These are phyloP conservation scores for Morpho helenor DNA, from an alignment of 2,888 invertebrate species.

Conservation along the genomic window DNA sequence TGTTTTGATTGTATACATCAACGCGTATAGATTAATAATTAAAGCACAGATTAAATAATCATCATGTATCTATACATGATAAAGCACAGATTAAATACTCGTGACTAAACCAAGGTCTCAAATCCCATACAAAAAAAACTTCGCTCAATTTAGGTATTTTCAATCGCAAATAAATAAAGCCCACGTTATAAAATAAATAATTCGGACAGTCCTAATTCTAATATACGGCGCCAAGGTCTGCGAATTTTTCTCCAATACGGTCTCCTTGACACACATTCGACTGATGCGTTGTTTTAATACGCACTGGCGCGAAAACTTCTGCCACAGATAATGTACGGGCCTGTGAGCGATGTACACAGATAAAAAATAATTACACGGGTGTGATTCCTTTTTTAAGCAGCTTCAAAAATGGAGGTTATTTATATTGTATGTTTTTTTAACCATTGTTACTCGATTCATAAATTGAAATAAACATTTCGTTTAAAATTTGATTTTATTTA, in stretches of 20 bases:
- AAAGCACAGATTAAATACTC: too few species aligned
- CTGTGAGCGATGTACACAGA: slow-evolving; percentile 3
- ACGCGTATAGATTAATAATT: too few species aligned
- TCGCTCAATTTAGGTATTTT: slow-evolving; percentile 18
- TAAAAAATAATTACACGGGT: background rate
- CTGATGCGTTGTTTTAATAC: slow-evolving; percentile 42
- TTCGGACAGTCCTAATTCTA: slow-evolving; percentile 66
- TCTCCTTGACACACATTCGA: slow-evolving; percentile 66
- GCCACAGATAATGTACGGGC: slow-evolving; percentile 29
- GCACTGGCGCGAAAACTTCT: slow-evolving; percentile 47
- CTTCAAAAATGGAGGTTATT: too few species aligned
- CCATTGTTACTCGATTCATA: too few species aligned
- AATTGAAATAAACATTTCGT: too few species aligned
- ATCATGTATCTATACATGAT: too few species aligned
- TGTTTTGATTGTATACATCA: too few species aligned
- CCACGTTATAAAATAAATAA: slow-evolving; percentile 49
- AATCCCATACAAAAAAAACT: slow-evolving; percentile 17
- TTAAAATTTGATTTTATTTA: too few species aligned
- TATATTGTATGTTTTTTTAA: too few species aligned
- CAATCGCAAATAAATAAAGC: slow-evolving; percentile 30
- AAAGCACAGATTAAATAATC: too few species aligned
- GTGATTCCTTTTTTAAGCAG: too few species aligned
- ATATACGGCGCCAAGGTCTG: slow-evolving; percentile 62
- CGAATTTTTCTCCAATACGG: slow-evolving; percentile 67
- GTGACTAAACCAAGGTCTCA: slow-evolving; percentile 14